Evolutionary conservation across 2,888 invertebrate species (phyloP).

Genomic region (Listrodromus nycthemerus): DNA sequence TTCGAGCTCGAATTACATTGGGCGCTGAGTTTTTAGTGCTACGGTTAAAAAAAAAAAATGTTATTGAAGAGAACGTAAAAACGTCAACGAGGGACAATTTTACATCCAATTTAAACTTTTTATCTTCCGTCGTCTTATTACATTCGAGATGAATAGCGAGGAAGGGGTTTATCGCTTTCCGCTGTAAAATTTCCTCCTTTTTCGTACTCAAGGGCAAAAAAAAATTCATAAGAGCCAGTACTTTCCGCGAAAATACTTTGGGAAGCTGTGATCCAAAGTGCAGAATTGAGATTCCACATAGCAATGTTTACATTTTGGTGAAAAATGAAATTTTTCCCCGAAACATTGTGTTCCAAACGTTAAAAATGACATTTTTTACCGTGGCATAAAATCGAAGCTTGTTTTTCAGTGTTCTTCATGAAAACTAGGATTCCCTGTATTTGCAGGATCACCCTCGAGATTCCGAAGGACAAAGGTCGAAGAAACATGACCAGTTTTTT

Average conservation of each 20-base stretch:
- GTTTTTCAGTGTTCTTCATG: not conserved
- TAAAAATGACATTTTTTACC: not conserved
- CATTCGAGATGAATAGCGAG: constrained; percentile 34
- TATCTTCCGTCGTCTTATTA: constrained; percentile 36
- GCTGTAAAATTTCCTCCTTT: constrained; percentile 1
- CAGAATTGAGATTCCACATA: not conserved
- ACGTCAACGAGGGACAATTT: constrained; percentile 1
- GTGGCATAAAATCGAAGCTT: not conserved
- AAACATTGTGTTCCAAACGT: not conserved
- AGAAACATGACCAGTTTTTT: constrained; percentile 35
- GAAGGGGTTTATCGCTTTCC: constrained; percentile 29
- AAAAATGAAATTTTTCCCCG: not conserved
- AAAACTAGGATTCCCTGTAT: not conserved
- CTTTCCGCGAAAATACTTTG: not conserved
- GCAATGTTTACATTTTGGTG: not conserved
- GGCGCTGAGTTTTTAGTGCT: not conserved
- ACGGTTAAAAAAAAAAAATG: not conserved
- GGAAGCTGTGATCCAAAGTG: not conserved
- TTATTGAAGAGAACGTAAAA: constrained; percentile 40
- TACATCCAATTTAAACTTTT: constrained; percentile 24
- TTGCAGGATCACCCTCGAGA: not conserved
- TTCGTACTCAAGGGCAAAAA: constrained; percentile 12
- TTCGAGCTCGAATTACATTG: constrained; percentile 4
- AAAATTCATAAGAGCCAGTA: not conserved
- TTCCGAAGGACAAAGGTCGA: not conserved